Conservation (phyloP, 2,797 vertebrate species). For the Acomys russatus region DNA sequence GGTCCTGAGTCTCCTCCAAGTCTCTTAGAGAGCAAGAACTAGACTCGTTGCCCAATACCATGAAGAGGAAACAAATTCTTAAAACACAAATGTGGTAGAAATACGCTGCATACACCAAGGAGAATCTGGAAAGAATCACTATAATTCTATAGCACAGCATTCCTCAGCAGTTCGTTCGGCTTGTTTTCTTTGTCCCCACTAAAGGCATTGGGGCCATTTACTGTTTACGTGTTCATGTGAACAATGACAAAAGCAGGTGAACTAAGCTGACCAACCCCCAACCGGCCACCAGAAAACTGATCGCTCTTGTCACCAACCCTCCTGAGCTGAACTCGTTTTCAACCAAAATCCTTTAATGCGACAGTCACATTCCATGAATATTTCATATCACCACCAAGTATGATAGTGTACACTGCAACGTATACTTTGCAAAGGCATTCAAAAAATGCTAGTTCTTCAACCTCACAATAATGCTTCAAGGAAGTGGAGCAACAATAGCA, state of each 20-base stretch:
- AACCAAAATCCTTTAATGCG: constrained; percentile 27
- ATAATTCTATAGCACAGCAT: not conserved
- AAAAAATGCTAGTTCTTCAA: not conserved
- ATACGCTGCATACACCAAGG: not conserved
- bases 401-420: not conserved
- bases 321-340: constrained; percentile 46
- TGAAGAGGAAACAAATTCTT: not conserved
- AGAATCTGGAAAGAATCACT: not conserved
- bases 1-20: not conserved
- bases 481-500: not conserved
- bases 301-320: not conserved
- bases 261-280: not conserved
- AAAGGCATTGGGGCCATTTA: not conserved
- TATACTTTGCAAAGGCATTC: constrained; percentile 1
- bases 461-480: not conserved
- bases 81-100: constrained; percentile 23
- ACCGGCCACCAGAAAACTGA: not conserved
- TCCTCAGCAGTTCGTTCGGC: not conserved
- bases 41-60: not conserved
- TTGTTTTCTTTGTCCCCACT: not conserved
- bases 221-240: not conserved
- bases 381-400: not conserved
- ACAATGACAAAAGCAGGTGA: not conserved
- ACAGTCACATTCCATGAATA: not conserved
- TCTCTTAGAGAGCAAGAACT: not conserved